phyloP scores from a whole-genome alignment of 2,888 invertebrate genomes.

The Nasonia oneida region DNA sequence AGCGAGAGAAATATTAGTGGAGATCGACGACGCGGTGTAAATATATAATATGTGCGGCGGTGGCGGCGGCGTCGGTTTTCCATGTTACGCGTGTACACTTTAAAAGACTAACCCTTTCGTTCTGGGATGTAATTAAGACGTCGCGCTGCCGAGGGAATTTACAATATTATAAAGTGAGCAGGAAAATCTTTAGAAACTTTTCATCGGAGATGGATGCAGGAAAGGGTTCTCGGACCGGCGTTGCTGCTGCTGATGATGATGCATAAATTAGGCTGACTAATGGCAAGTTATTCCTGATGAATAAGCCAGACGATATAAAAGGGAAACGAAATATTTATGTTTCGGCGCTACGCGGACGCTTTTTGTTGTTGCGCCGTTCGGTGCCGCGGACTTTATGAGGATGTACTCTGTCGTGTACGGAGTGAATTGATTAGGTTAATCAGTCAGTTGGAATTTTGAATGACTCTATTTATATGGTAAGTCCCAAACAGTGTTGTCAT shows the following conservation, averaged over 20 bases:
- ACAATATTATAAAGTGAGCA: conserved; percentile 18
- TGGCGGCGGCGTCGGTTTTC: conserved; percentile 10
- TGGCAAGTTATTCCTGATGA: conserved; percentile 69
- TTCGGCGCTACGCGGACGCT: conserved; percentile 5
- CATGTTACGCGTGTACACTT: conserved; percentile 26
- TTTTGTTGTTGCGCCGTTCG: background rate
- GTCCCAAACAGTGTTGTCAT: background rate
- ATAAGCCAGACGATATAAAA: conserved; percentile 64
- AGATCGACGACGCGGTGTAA: background rate
- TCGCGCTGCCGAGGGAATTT: conserved; percentile 53
- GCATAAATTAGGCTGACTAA: conserved; percentile 78
- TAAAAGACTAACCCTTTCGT: conserved; percentile 43
- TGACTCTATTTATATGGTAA: background rate
- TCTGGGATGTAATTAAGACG: conserved; percentile 74
- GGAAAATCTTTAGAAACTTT: conserved; percentile 76
- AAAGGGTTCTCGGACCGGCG: conserved; percentile 70
- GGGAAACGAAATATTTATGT: conserved; percentile 64
- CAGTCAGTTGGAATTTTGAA: conserved; percentile 6
- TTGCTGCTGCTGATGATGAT: conserved; percentile 70
- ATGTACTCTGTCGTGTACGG: conserved; percentile 35
- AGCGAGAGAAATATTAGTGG: conserved; percentile 40
- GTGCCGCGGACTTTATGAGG: background rate
- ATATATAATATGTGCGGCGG: background rate
- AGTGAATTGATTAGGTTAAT: conserved; percentile 38
- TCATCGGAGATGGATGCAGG: conserved; percentile 75